phyloP scores from a whole-genome alignment of 2,113 vertebrate species.

The Oxyruncus cristatus region DNA sequence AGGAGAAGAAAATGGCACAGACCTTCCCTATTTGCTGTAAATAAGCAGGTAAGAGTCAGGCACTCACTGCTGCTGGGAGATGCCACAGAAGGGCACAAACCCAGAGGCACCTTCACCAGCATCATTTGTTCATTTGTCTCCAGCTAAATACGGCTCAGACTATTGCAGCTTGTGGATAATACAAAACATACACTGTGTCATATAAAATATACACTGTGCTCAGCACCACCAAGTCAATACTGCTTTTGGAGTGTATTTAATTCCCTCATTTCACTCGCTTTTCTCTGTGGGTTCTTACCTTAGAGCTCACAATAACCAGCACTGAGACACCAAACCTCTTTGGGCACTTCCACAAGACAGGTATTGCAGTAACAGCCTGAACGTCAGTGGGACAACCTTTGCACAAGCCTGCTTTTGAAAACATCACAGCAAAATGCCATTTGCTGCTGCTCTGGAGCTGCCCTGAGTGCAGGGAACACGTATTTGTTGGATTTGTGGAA shows the following conservation, averaged over 20 bases:
- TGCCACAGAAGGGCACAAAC: neutral
- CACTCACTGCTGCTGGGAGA: neutral
- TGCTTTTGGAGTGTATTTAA: neutral
- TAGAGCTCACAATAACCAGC: neutral
- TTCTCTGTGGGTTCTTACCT: neutral
- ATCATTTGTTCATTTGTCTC: neutral
- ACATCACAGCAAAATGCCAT: neutral
- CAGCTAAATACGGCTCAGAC: neutral
- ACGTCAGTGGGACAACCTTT: neutral
- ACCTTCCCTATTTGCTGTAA: neutral
- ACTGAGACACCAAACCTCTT: neutral
- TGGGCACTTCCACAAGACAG: neutral
- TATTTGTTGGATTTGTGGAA: neutral
- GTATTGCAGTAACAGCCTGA: neutral
- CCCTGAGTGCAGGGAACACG: neutral
- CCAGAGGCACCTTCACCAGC: neutral
- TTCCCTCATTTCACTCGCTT: neutral
- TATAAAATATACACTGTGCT: neutral
- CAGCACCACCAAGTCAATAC: neutral
- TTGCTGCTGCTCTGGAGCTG: neutral
- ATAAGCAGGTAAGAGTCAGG: neutral
- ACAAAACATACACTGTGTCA: too few species aligned
- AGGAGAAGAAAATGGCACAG: neutral
- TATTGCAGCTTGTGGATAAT: neutral
- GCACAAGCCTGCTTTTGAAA: neutral